Evolutionary conservation across 2,797 vertebrate genomes (phyloP), one percentile per base, ranked within the genome.

Genomic region (Leptodactylus fallax): DNA sequence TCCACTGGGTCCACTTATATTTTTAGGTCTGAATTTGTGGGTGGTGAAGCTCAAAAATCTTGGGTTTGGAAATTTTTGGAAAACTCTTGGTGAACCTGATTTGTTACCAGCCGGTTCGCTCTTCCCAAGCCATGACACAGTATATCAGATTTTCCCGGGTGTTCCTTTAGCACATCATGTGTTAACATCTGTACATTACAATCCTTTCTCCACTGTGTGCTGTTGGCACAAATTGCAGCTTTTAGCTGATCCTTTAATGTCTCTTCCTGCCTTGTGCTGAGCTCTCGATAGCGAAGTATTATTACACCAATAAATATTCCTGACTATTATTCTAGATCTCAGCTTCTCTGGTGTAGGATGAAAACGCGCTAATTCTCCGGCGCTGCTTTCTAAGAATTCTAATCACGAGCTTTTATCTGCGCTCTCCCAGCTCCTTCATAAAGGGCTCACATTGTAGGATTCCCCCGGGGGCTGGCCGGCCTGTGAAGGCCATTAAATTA

Each of bases 351-450:
- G 82, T 72, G 82, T 74, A 74, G 72, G 53, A 83, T 21, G 67
- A 36, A 36, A 45, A 19, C 21, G 14, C 13, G 7, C 13, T 74
- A 74, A 86, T 74, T 60, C 82, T 60, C 25, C 53, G 12, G 61
- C 45, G 27, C 71, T 45, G 76, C 77, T 86, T 86, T 79, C 85
- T 79, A 78, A 36, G 63, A 80, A 65, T 80, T 71, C 61, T 79
- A 86, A 67, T 86, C 61, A 36, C 10, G 8, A 17, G 49, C 71
- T 71, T 86, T 80, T 71, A 69, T 86, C 61, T 80, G 49, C 36
- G 17, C 17, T 65, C 53, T 58, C 21, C 85, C 69, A 36, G 45
- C 51, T 13, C 61, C 78, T 36, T 65, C n/a, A 85, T 85, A 85
- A 79, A 79, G 45, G 61, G 60, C 60, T 79, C 1, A 14, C 60